Conservation (phyloP, 2,797 vertebrate species). For the Pseudomugil tenellus region DNA sequence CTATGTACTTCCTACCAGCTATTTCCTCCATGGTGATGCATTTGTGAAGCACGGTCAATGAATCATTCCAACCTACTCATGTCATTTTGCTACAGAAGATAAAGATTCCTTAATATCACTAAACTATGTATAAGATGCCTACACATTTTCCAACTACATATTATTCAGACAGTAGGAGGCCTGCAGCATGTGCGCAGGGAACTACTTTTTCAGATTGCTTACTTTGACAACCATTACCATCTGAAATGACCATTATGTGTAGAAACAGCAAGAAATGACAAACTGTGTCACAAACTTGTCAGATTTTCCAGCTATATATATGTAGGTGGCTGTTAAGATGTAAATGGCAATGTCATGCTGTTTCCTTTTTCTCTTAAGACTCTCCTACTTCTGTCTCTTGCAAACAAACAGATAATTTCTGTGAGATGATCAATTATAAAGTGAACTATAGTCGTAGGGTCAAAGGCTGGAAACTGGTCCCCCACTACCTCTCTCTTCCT, state of each 20-base stretch:
- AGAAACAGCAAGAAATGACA: constrained; percentile 26
- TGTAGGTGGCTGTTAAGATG: constrained; percentile 56
- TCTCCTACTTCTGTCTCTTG: constrained; percentile 40
- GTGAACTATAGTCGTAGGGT: constrained; percentile 32
- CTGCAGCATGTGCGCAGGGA: constrained; percentile 21
- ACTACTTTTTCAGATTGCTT: constrained; percentile 32
- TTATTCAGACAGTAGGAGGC: constrained; percentile 43
- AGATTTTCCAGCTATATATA: constrained; percentile 57
- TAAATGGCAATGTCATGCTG: constrained; percentile 48
- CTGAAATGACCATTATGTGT: constrained; percentile 51
- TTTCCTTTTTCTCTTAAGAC: constrained; percentile 49
- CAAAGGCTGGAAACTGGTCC: constrained; percentile 14
- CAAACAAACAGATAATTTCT: constrained; percentile 51
- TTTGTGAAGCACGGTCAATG: constrained; percentile 49
- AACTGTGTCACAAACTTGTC: constrained; percentile 31
- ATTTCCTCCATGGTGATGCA: constrained; percentile 40
- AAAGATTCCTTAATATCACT: constrained; percentile 45
- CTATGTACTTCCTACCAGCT: constrained; percentile 29
- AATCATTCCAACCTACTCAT: constrained; percentile 63
- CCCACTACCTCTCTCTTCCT: background rate
- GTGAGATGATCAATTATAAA: constrained; percentile 33
- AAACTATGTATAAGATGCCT: constrained; percentile 45
- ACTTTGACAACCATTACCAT: constrained; percentile 38
- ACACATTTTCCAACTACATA: constrained; percentile 55
- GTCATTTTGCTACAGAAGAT: constrained; percentile 54